These are phyloP conservation scores for Atherix ibis DNA, from an alignment of 2,888 invertebrate species.

Conservation along the genomic window DNA sequence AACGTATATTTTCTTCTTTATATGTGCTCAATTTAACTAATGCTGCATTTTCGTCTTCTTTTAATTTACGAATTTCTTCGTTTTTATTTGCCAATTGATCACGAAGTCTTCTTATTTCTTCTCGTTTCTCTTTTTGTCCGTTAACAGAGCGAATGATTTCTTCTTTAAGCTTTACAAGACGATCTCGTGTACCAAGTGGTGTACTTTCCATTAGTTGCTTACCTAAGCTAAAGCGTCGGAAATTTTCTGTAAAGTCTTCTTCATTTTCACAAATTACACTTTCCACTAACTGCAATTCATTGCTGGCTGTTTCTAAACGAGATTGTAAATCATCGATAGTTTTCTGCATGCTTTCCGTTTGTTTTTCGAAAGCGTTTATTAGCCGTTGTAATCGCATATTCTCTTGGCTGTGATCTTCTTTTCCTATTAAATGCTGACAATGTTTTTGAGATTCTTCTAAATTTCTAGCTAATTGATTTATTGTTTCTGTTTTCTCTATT, in stretches of 20 bases:
- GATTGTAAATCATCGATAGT: conserved; percentile 22
- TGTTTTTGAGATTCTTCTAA: conserved; percentile 42
- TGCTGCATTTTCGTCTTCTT: conserved; percentile 25
- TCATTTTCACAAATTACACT: conserved; percentile 24
- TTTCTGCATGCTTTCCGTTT: conserved; percentile 23
- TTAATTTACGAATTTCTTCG: conserved; percentile 20
- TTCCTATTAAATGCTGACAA: conserved; percentile 26
- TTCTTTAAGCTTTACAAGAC: conserved; percentile 30
- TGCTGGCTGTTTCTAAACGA: conserved; percentile 23
- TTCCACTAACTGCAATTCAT: conserved; percentile 28
- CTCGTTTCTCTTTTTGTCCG: conserved; percentile 34
- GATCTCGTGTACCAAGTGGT: conserved; percentile 26
- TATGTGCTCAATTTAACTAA: conserved; percentile 21
- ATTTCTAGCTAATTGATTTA: conserved; percentile 44
- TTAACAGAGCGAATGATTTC: conserved; percentile 34
- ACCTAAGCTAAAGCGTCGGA: conserved; percentile 16
- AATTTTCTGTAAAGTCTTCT: conserved; percentile 17
- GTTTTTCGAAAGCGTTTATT: conserved; percentile 21
- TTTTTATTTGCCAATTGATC: conserved; percentile 22
- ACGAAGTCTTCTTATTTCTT: conserved; percentile 35
- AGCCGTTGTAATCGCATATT: conserved; percentile 21
- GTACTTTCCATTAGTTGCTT: conserved; percentile 22
- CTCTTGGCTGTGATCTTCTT: conserved; percentile 23
- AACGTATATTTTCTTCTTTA: conserved; percentile 24
- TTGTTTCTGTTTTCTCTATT: conserved; percentile 44